Base-by-base conservation (phyloP, 2,888 invertebrate genomes). In the Orthonevra nobilis region DNA sequence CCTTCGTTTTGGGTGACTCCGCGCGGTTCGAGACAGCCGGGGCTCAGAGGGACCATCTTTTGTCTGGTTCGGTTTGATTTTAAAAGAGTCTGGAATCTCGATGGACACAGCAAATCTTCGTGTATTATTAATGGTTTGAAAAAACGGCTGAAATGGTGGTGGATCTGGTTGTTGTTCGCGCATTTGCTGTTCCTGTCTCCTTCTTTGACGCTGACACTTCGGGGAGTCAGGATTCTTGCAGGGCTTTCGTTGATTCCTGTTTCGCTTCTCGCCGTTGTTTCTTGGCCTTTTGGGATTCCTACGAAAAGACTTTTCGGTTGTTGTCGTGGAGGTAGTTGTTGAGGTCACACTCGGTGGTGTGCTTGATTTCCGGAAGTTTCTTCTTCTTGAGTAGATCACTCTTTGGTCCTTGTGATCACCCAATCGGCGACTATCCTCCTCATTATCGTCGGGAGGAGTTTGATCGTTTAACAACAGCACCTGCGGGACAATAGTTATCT, bases 391-490 rank as follows among this genome's bases (percentile, higher is more conserved):
- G 44, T 46, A 82, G 10, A 68, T 34, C 2, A 66, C 52, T n/a
- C 81, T 42, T 26, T 66, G 69, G 10, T 81, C 81, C n/a, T 82
- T 81, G 36, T 73, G 79, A 4, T 79, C 66, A 23, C 75, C 81
- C 19, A 74, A 15, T 12, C 61, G 42, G 3, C 81, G 69, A 48
- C 54, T 54, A 15, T 82, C 82, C 30, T 74, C 74, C 9, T 73
- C 77, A 14, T 70, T 74, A 20, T 83, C 84, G 52, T 83, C 83
- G 20, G 82, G 83, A 23, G 83, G 83, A 2, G 84, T 85, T 64
- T 87, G 86, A 82, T 88, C 88, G 54, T 87, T 87, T 1, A 88
- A 81, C 12, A 89, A 58, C 73, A 88, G 83, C 5, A 89, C 87
- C 72, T 88, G 88, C 0, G 89, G 87, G 9, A 87, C 86, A 10